Evolutionary conservation across 2,797 vertebrate genomes (phyloP).

Genomic region (Cynodonichthys magdalenae): DNA sequence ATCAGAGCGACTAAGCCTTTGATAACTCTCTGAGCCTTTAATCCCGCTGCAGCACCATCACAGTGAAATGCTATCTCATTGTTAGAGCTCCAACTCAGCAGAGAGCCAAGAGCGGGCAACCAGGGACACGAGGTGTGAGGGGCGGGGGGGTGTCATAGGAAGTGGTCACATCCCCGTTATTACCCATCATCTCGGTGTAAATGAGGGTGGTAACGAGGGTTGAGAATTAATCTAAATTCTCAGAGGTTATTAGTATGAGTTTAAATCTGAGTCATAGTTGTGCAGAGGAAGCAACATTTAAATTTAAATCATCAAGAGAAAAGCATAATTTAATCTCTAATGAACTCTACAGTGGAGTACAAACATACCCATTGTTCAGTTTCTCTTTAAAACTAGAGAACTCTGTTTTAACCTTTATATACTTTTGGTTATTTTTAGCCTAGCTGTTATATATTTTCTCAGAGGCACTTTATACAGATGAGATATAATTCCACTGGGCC

Average conservation of each 20-base stretch:
- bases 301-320: conserved; percentile 41
- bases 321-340: conserved; percentile 49
- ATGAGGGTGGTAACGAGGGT: conserved; percentile 7
- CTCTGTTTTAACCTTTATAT: conserved; percentile 9
- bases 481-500: conserved; percentile 43
- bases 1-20: conserved; percentile 78
- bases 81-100: conserved; percentile 57
- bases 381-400: conserved; percentile 6
- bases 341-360: conserved; percentile 38
- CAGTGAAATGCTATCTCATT: conserved; percentile 81
- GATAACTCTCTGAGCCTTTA: conserved; percentile 82
- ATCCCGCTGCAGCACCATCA: conserved; percentile 74
- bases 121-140: conserved; percentile 20
- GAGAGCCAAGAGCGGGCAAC: conserved; percentile 42
- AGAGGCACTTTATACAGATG: conserved; percentile 43
- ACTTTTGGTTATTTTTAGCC: conserved; percentile 43
- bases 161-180: conserved; percentile 18
- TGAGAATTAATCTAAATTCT: conserved; percentile 30
- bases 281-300: conserved; percentile 46
- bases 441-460: conserved; percentile 53
- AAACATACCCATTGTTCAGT: conserved; percentile 39
- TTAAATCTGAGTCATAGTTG: conserved; percentile 34
- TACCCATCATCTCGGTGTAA: conserved; percentile 16
- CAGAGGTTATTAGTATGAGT: conserved; percentile 29
- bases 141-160: conserved; percentile 8